Conservation (phyloP, 1,140 invertebrate species). For the Drosophila yakuba region DNA sequence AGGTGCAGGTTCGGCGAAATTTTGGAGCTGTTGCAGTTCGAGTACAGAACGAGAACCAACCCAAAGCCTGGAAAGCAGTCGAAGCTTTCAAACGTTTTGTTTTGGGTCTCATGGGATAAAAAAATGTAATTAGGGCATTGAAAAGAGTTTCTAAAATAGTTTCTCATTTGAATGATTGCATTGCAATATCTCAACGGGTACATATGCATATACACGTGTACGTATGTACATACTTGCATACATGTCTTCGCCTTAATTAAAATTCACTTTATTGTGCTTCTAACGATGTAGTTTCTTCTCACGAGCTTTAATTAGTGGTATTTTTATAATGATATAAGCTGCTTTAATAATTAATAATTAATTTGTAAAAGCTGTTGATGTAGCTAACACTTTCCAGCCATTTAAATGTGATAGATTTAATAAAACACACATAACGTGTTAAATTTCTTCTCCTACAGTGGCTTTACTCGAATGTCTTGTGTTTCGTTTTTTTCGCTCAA, state of each 20-base stretch:
- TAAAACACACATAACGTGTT: not conserved
- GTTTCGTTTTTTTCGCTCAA: slow-evolving; percentile 18
- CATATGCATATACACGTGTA: not conserved
- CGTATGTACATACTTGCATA: no score
- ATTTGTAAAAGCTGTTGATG: no score
- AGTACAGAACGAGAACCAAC: not conserved
- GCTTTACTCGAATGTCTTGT: not conserved
- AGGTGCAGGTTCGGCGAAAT: slow-evolving; percentile 5
- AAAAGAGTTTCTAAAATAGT: not conserved
- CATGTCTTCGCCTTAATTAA: not conserved
- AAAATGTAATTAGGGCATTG: not conserved
- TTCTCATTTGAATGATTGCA: not conserved
- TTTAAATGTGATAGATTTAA: not conserved
- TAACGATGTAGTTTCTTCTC: not conserved
- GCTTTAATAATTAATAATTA: no score
- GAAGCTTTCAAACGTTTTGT: slow-evolving; percentile 3
- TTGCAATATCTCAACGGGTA: not conserved
- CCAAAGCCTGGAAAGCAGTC: not conserved
- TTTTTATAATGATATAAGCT: no score
- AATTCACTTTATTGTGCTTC: not conserved
- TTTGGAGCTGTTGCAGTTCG: not conserved
- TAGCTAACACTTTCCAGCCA: no score
- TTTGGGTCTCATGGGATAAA: not conserved
- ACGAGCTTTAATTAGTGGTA: not conserved
- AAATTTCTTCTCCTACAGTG: not conserved